Conservation (phyloP, 2,888 invertebrate genomes). For the Plebejus anna region DNA sequence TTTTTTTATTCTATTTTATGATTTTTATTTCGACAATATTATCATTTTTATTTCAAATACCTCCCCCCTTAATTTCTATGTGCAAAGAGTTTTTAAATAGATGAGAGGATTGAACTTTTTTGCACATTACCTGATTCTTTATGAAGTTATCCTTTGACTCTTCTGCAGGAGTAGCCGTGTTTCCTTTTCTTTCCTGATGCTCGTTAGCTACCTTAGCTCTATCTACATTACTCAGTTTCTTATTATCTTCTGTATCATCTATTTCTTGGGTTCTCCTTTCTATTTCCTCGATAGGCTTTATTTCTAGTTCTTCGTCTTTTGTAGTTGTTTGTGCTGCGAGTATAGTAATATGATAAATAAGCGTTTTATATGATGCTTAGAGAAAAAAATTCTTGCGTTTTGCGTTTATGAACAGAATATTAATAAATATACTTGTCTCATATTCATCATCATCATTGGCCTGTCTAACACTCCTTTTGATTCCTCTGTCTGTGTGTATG, state of each 20-base stretch:
- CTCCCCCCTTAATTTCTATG: no score
- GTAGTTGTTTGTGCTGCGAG: neutral
- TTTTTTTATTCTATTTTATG: no score
- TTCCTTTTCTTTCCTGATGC: neutral
- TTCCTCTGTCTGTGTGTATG: slow-evolving; percentile 44
- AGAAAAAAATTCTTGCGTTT: no score
- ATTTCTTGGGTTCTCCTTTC: slow-evolving; percentile 1
- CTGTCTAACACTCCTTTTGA: slow-evolving; percentile 45
- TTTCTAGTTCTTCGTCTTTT: neutral
- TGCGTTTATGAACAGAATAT: no score
- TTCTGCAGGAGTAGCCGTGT: slow-evolving; percentile 29
- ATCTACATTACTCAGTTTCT: neutral
- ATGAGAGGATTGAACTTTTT: no score
- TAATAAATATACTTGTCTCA: neutral
- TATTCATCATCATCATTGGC: neutral
- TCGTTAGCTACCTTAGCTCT: neutral
- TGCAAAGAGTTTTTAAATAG: no score
- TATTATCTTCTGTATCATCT: neutral
- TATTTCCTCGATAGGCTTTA: slow-evolving; percentile 16
- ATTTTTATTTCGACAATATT: no score
- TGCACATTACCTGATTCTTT: slow-evolving; percentile 44
- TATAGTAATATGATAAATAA: neutral
- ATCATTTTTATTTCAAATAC: no score
- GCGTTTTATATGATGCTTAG: no score
- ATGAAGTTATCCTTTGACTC: slow-evolving; percentile 45